Evolutionary conservation across 1,140 invertebrate genomes (phyloP), one percentile per base, ranked within the genome.

Genomic region (Branchinecta lynchi): DNA sequence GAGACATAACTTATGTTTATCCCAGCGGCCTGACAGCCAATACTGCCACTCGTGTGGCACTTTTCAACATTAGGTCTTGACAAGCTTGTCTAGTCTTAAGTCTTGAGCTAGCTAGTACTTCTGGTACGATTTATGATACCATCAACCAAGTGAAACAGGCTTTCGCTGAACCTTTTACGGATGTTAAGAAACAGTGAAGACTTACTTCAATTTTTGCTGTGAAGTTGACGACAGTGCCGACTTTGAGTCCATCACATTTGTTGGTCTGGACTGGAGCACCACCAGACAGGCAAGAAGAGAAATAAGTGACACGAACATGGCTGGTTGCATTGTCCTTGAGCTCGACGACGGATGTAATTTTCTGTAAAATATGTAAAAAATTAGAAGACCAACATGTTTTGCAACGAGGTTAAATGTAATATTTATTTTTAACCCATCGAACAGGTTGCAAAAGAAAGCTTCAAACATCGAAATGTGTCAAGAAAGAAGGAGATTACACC

Each of bases 341-440:
- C 80, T 92, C 89, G 0, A 96, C 87, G 0, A 88, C 87, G 15
- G 92, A 95, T 9, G 91, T 90, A 75, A 97, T 96, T 89, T 89
- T 89, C 89, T 89, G 74, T 71, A 82, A 76, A 75, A 77, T 72
- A 72, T 51, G 70, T 20, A 9, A 75, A 43, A 32, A 67, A 46
- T 71, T 45, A n/a, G 71, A 65, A 69, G n/a, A 70, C 17, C 45
- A 45, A 71, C 7, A 43, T 20, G 67, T 68, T 32, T 32, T 32
- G 32, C 1, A 32, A 32, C 32, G 32, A 32, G 32, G 32, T 32
- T 32, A 1, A 32, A 32, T 32, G 32, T 32, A 32, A 32, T 32
- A 32, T 32, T 32, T 32, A 32, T 32, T 32, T 32, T 32, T 32
- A 1, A 32, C 32, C 32, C 32, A 32, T 32, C 32, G 32, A 3